Evolutionary conservation across 2,797 vertebrate genomes (phyloP), one percentile per base, ranked within the genome.

Genomic region (Champsocephalus gunnari): DNA sequence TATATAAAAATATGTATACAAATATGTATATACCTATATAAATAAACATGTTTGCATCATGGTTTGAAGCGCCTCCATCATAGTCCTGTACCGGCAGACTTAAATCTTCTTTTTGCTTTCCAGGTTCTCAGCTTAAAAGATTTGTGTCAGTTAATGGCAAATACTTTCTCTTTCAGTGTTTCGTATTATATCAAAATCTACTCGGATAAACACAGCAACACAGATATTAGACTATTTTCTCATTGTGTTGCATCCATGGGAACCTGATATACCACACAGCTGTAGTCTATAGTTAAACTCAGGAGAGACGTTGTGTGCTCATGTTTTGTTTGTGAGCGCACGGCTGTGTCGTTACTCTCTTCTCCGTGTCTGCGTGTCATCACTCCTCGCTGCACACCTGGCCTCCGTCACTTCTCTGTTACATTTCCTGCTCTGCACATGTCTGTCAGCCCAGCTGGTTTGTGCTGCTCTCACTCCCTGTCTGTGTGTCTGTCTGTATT

Each of bases 311-410:
- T 21, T 50, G 63, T 72, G 72, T 66, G 45, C 49, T n/a, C 38
- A 32, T 28, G 32, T 51, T 72, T 77, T 72, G 53, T 83, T 82
- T 80, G 41, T 11, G 1, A 19, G 48, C 38, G 44, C n/a, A 10
- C 8, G 6, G 50, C 65, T 64, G 55, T 72, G 41, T 77, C 66
- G 64, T 50, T 16, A 19, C 45, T 48, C 28, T 28, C 28, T 4
- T 5, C 13, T 55, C 61, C 50, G 28, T 32, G 49, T 66, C 78
- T 58, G 44, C 55, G 44, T 34, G 28, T 56, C 59, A 14, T 53
- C 49, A 12, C 43, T 79, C 63, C 68, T 48, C 71, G 59, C 43
- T 38, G 60, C 47, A 66, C 81, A 85, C 86, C 81, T 89, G 86
- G 60, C 51, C 71, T 75, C 56, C 71, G 67, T 79, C 79, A 71